Conservation (phyloP, 2,113 vertebrate genomes). For the Notechis scutatus region DNA sequence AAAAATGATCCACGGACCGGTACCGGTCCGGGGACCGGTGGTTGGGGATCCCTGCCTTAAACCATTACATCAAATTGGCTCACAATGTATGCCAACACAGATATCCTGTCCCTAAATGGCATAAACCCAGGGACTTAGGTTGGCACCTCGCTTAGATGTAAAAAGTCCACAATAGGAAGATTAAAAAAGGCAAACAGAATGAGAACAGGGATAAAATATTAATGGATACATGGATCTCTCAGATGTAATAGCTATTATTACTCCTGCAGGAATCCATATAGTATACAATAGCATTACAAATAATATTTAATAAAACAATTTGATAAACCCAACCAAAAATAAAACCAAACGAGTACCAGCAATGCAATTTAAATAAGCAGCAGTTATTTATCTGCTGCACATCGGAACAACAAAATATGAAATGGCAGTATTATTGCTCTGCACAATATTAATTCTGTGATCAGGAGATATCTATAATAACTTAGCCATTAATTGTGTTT, state of each 20-base stretch:
- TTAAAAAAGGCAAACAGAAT: background rate
- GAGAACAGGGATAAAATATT: background rate
- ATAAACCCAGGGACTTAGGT: background rate
- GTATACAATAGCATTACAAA: background rate
- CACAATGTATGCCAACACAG: background rate
- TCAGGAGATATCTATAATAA: background rate
- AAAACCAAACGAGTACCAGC: background rate
- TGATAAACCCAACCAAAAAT: background rate
- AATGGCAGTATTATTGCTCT: background rate
- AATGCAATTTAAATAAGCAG: background rate
- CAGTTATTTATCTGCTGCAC: background rate
- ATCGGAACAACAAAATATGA: background rate
- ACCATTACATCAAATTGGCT: background rate
- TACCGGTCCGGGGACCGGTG: too few species aligned
- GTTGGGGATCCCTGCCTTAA: too few species aligned
- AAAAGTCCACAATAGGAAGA: background rate
- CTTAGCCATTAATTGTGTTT: background rate
- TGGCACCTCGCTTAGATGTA: background rate
- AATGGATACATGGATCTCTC: background rate
- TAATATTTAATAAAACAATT: background rate
- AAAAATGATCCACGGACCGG: too few species aligned
- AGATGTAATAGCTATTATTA: background rate
- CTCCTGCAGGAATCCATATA: background rate
- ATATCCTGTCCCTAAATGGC: background rate
- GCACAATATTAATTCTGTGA: background rate